A percentile compares a stretch with the other conserved stretches of the same genome.
Evolutionary conservation across 1,140 invertebrate species (phyloP).

Genomic region (Bombus sibiricus): DNA sequence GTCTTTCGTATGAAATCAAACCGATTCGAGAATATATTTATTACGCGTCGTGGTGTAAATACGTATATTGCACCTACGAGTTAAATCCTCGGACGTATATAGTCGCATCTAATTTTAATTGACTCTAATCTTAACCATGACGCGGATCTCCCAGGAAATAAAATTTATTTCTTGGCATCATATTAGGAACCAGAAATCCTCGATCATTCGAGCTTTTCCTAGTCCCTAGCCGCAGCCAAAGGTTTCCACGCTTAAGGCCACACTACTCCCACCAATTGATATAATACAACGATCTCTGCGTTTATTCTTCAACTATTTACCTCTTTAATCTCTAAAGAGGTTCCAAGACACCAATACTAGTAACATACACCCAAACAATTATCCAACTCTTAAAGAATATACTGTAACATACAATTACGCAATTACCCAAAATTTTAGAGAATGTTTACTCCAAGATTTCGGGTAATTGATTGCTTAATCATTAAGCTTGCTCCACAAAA

Average conservation of each 20-base stretch:
- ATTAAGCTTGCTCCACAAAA: no score
- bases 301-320: no score
- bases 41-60: background rate
- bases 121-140: constrained; percentile 46
- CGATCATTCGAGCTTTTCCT: background rate
- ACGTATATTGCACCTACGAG: background rate
- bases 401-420: no score
- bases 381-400: no score
- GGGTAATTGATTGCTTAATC: no score
- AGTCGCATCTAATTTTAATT: constrained; percentile 53
- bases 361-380: no score
- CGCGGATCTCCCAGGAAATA: constrained; percentile 24
- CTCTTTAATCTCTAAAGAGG: no score
- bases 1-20: background rate
- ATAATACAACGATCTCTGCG: no score
- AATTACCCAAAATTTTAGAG: no score
- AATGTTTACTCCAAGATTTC: no score
- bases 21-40: background rate
- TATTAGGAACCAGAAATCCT: background rate
- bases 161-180: constrained; percentile 46
- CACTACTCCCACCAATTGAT: no score
- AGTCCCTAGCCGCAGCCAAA: background rate
- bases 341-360: no score
- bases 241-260: background rate
- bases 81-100: constrained; percentile 25